Base-by-base conservation (phyloP, 2,113 vertebrate species). In the Urocitellus parryii region DNA sequence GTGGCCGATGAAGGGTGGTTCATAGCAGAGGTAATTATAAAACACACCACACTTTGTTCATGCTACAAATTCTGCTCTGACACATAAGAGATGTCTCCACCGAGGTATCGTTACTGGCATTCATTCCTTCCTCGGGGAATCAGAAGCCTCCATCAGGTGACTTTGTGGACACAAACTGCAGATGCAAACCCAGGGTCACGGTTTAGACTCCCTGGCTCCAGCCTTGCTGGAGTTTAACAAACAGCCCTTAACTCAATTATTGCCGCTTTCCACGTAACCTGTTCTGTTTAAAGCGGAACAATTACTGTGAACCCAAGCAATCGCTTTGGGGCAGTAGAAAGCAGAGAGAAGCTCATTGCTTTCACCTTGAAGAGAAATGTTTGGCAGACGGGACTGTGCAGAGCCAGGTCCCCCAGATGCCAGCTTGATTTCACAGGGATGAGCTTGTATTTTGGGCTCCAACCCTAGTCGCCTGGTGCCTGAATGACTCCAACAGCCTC, bases 1-100 rank as follows among this genome's bases (percentile, higher is more conserved):
- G 98, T 99, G 96, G 99, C 99, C 0, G 98, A 99, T 2, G 90
- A 99, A 61, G 99, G 99, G 82, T 99, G 99, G 99, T 99, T 99
- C 73, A 99, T 99, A 95, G 94, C 95, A 24, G 98, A 99, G 99
- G 99, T 99, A 98, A 98, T 65, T 65, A 67, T 68, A 53, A 78
- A 88, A 56, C 24, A 22, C 0, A 7, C 13, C 13, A 39, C 67
- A 53, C 24, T 22, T 24, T 22, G 9, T 45, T 86, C 78, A 39
- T 17, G 42, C 39, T 39, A 3, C 45, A 45, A 63, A 73, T 48
- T 82, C 81, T 65, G 5, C 4, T 56, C 86, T 63, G 24, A 45
- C 9, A 74, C 20, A 24, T 24, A 27, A 91, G 65, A 51, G 63
- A 34, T 14, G 39, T 32, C 78, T 89, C 51, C 76, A 25, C 14